A percentile compares a stretch with the other conserved stretches of the same genome.
These are phyloP conservation scores for Loriculus beryllinus DNA, from an alignment of 2,797 vertebrate species.

Conservation along the genomic window DNA sequence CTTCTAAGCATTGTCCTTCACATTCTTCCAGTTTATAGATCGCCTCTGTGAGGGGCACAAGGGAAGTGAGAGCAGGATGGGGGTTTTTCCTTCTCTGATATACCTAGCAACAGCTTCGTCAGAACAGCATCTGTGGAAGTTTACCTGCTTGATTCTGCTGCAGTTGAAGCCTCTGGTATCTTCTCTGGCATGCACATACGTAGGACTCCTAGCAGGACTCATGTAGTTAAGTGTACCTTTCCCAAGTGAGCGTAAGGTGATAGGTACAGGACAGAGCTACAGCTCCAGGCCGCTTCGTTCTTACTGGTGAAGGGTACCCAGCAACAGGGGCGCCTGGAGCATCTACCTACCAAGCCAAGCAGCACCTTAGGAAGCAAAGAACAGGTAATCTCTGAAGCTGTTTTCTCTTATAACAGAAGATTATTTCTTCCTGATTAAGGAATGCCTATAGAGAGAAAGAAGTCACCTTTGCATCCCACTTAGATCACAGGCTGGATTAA, in stretches of 20 bases:
- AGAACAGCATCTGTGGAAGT: not conserved
- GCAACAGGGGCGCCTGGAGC: not conserved
- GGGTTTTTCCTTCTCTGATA: not conserved
- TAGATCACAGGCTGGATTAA: not conserved
- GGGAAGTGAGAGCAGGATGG: not conserved
- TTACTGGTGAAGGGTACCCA: not conserved
- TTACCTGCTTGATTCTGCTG: not conserved
- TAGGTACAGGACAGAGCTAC: too few relatives aligned
- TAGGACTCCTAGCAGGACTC: not conserved
- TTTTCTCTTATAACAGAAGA: not conserved
- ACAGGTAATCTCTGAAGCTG: not conserved
- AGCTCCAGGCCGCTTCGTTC: not conserved
- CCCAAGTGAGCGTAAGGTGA: accelerated
- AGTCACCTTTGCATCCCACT: not conserved
- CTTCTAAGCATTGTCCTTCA: not conserved
- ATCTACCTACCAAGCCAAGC: not conserved
- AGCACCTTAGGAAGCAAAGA: not conserved
- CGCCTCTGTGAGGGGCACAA: not conserved
- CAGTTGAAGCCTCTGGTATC: not conserved
- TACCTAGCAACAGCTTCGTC: not conserved
- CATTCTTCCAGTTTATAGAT: not conserved
- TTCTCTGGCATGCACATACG: not conserved
- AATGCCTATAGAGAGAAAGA: not conserved
- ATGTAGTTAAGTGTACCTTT: not conserved
- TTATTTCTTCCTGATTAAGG: not conserved